These are phyloP conservation scores for Andrena dorsata DNA, from an alignment of 2,888 invertebrate genomes.

Conservation along the genomic window DNA sequence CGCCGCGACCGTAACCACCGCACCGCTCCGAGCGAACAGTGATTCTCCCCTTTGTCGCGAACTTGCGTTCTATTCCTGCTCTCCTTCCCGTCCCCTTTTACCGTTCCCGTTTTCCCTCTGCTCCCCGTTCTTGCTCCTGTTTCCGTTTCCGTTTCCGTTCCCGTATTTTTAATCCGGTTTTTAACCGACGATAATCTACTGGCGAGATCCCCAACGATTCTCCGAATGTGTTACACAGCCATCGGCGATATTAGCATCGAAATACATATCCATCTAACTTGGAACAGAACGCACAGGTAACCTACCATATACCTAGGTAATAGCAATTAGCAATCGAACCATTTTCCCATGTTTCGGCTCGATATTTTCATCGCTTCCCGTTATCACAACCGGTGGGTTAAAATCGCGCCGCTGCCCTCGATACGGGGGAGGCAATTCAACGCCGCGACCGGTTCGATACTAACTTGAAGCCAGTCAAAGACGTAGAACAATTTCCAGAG, in stretches of 20 bases:
- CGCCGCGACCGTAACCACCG: background rate
- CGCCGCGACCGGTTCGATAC: slow-evolving; percentile 46
- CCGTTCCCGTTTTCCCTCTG: background rate
- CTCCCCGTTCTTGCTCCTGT: slow-evolving; percentile 19
- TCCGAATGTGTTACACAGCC: background rate
- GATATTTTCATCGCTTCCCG: background rate
- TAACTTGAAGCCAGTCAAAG: slow-evolving; percentile 64
- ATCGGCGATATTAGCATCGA: background rate
- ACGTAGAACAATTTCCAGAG: slow-evolving; percentile 50
- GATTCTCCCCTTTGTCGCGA: slow-evolving; percentile 54
- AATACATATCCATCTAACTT: background rate
- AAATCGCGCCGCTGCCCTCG: slow-evolving; percentile 41
- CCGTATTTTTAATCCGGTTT: slow-evolving; percentile 55
- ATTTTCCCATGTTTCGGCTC: background rate
- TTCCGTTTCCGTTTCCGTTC: slow-evolving; percentile 12
- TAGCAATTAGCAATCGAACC: background rate
- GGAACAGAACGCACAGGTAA: too few species aligned
- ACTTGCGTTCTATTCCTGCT: slow-evolving; percentile 16
- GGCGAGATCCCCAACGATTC: background rate
- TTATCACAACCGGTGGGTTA: slow-evolving; percentile 6
- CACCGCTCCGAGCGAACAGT: slow-evolving; percentile 61
- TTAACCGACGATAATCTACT: slow-evolving; percentile 8
- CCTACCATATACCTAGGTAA: too few species aligned
- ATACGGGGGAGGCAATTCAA: slow-evolving; percentile 42
- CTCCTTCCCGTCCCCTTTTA: slow-evolving; percentile 29